Evolutionary conservation across 2,797 vertebrate genomes (phyloP), one percentile per base, ranked within the genome.

Genomic region (Acropternis orthonyx): DNA sequence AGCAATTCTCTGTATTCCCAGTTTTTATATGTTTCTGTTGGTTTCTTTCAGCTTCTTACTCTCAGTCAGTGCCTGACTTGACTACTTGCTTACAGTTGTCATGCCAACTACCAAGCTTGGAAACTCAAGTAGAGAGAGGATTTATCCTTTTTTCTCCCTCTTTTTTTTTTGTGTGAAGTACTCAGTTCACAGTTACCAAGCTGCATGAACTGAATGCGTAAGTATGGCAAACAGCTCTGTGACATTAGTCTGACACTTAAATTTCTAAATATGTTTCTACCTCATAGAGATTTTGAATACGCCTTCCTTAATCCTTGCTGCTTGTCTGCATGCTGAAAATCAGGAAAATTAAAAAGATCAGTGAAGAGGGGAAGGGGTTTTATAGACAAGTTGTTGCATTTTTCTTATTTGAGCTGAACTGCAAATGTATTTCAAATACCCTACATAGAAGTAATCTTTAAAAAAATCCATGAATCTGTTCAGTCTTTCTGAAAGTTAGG

Each of bases 51-150:
- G 79, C 73, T 41, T 88, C 59, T 78, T 82, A 27, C 36, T 66
- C 66, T 85, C 43, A 92, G 66, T 46, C 2, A 2, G 87, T 80
- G 88, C 93, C 97, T 86, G 88, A 88, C 85, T 95, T 91, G 95
- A 96, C 96, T 94, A 48, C 93, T 95, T 93, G 68, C 95, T 96
- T 94, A 72, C 69, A 56, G 97, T 97, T 97, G 96, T 95, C 95
- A 96, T 96, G 96, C 95, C 96, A 96, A 96, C 97, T 84, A 52
- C 36, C 67, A 88, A 54, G 89, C 76, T 41, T 95, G 79, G 92
- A 93, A 91, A 93, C 76, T 79, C 66, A 67, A 93, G 66, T 62
- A 49, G 92, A 91, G 90, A 88, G 54, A 92, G 94, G 76, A 94
- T 96, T 96, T 95, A 73, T 87, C 30, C 71, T 46, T 48, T 79